Percentiles rank a stretch among this genome's conserved stretches.
Conservation (phyloP, 2,113 vertebrate genomes). For the Pelusios castaneus region DNA sequence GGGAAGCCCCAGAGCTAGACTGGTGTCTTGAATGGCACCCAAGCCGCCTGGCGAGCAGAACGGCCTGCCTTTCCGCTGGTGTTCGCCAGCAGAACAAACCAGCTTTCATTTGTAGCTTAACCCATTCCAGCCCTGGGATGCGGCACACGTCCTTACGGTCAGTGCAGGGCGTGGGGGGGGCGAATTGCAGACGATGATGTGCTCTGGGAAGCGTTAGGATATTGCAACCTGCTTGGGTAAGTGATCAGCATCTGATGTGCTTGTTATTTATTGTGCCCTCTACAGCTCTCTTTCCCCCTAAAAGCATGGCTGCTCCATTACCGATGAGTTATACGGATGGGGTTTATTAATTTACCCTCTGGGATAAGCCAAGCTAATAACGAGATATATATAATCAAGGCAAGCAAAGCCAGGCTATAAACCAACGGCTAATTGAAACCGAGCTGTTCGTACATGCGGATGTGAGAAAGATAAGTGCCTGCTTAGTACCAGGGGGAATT, state of each 20-base stretch:
- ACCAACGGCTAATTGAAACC: not conserved
- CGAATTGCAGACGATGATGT: not conserved
- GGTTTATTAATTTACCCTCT: not conserved
- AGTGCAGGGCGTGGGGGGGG: not conserved
- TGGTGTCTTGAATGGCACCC: not conserved
- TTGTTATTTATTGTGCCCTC: not conserved
- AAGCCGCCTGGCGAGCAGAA: not conserved
- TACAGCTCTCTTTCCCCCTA: not conserved
- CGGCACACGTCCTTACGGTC: rapidly evolving
- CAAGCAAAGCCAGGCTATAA: constrained; percentile 32
- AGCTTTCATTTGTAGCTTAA: not conserved
- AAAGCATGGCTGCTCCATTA: constrained; percentile 24
- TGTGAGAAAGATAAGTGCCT: not conserved
- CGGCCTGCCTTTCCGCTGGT: not conserved
- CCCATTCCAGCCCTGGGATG: not conserved
- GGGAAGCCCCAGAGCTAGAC: not conserved
- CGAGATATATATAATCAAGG: not conserved
- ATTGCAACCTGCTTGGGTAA: not conserved
- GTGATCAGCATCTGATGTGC: not conserved
- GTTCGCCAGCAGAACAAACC: not conserved
- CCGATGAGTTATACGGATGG: constrained; percentile 8
- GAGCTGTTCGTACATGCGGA: not conserved
- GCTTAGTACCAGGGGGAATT: not conserved
- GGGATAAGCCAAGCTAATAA: constrained; percentile 24
- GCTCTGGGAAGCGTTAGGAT: not conserved